Conservation (phyloP, 2,888 invertebrate species). For the Idaea aversata region DNA sequence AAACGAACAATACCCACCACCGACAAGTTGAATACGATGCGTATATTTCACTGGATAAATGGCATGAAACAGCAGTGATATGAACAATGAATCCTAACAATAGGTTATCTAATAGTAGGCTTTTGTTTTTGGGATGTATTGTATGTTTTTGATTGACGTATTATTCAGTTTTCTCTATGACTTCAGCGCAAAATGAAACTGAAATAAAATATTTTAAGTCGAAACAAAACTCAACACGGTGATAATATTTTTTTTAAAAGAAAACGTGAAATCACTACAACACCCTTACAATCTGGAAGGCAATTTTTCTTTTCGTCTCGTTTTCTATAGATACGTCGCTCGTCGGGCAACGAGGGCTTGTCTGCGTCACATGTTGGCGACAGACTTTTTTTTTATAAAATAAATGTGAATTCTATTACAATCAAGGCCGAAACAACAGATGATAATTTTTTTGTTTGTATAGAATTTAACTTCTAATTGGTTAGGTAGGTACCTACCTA, state of each 20-base stretch:
- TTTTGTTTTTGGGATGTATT: background rate
- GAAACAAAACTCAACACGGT: background rate
- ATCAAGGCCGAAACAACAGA: background rate
- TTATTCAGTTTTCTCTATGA: background rate
- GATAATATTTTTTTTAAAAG: conserved; percentile 15
- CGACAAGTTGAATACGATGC: background rate
- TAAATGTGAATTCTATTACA: background rate
- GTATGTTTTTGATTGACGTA: background rate
- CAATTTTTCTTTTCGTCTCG: conserved; percentile 24
- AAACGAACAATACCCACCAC: background rate
- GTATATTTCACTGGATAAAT: too few species aligned
- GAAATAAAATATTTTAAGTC: conserved; percentile 9
- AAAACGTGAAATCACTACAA: conserved; percentile 14
- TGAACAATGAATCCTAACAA: background rate
- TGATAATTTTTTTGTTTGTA: background rate
- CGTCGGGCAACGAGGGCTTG: conserved; percentile 5
- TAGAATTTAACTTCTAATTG: background rate
- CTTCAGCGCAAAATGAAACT: background rate
- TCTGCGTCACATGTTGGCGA: conserved; percentile 25
- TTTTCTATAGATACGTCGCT: conserved; percentile 7
- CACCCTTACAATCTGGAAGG: conserved; percentile 20
- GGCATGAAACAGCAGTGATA: background rate
- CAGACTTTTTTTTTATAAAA: conserved; percentile 12
- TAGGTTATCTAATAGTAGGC: background rate
- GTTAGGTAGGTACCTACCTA: background rate